Percentiles rank a stretch among this genome's conserved stretches.
phyloP scores from a whole-genome alignment of 2,113 vertebrate genomes.

The Mola mola region DNA sequence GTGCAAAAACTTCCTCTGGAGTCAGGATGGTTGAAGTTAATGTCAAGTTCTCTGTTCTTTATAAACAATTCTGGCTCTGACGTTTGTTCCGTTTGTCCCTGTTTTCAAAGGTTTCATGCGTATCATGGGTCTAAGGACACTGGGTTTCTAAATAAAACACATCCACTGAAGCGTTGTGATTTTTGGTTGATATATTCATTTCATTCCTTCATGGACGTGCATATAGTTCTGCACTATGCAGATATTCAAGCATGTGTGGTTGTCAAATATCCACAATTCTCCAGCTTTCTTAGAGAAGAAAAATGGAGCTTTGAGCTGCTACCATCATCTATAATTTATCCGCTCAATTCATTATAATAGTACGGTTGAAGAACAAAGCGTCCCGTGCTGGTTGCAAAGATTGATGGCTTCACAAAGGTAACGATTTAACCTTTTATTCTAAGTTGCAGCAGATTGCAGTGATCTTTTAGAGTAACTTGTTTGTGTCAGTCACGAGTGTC shows the following conservation, averaged over 20 bases:
- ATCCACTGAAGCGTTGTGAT: too few species aligned
- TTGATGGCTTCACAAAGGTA: not conserved
- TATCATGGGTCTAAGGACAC: too few species aligned
- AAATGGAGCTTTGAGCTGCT: too few species aligned
- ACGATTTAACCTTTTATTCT: not conserved
- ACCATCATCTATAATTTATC: not conserved
- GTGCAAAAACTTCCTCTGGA: constrained; percentile 26
- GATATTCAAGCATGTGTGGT: too few species aligned
- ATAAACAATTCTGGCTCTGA: too few species aligned
- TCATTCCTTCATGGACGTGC: too few species aligned
- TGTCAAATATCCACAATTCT: too few species aligned
- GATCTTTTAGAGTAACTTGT: not conserved
- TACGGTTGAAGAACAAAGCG: not conserved
- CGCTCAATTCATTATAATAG: not conserved
- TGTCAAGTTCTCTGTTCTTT: not conserved
- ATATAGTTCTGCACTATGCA: too few species aligned
- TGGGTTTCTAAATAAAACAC: too few species aligned
- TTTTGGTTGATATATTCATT: too few species aligned
- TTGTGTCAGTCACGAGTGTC: not conserved
- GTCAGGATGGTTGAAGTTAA: not conserved
- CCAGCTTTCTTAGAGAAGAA: not conserved
- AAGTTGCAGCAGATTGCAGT: not conserved
- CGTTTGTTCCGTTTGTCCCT: too few species aligned
- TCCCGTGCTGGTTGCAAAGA: not conserved
- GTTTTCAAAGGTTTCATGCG: too few species aligned